Conservation (phyloP, 2,888 invertebrate genomes). For the Oligia fasciuncula region DNA sequence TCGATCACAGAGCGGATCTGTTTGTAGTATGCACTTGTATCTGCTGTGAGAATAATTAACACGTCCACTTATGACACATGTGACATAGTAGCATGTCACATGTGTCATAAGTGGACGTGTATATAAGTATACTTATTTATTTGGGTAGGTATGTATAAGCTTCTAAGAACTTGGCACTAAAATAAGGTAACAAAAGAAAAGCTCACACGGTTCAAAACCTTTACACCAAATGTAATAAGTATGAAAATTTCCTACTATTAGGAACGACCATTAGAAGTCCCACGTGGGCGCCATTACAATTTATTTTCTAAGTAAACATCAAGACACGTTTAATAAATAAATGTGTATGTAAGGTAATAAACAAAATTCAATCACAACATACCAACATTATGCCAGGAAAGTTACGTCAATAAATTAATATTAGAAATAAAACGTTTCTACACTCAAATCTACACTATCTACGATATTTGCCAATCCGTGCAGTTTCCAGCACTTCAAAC, state of each 20-base stretch:
- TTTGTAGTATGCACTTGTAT: conserved; percentile 7
- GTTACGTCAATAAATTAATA: not conserved
- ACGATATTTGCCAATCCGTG: not conserved
- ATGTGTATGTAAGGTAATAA: not conserved
- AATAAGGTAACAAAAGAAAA: not conserved
- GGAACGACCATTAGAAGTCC: not conserved
- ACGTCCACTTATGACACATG: conserved; percentile 7
- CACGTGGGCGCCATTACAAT: conserved; percentile 24
- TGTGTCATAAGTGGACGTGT: too few species aligned
- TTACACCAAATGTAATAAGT: conserved; percentile 3
- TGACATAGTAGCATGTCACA: too few species aligned
- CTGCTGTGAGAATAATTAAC: conserved; percentile 6
- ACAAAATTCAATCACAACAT: not conserved
- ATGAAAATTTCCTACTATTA: not conserved
- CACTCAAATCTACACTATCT: not conserved
- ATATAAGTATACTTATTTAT: not conserved
- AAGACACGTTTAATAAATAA: not conserved
- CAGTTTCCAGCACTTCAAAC: not conserved
- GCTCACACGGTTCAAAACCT: not conserved
- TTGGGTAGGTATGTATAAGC: not conserved
- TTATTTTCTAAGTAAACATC: not conserved
- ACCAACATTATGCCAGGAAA: not conserved
- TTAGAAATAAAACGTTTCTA: not conserved
- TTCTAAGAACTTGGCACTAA: not conserved
- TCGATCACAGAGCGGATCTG: conserved; percentile 32